Evolutionary conservation across 1,140 invertebrate genomes (phyloP).

Genomic region (Tetranychus urticae): DNA sequence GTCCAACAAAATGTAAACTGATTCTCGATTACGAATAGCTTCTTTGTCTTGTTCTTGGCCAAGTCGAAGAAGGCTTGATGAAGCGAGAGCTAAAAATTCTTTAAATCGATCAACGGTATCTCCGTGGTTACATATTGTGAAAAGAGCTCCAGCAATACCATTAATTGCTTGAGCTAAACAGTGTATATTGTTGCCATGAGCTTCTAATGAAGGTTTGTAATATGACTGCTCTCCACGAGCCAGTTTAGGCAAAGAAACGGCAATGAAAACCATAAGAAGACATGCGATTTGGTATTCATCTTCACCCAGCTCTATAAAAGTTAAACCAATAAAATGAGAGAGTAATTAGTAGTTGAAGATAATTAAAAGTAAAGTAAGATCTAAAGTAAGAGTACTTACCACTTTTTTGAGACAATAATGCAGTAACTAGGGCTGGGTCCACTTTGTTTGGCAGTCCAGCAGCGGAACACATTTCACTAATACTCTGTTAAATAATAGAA

Average conservation of each 20-base stretch:
- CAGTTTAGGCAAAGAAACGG: constrained; percentile 88
- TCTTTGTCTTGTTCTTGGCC: constrained; percentile 91
- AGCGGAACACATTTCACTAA: constrained; percentile 88
- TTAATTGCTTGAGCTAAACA: constrained; percentile 90
- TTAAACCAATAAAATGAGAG: not conserved
- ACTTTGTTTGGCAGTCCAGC: constrained; percentile 77
- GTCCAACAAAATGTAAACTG: constrained; percentile 80
- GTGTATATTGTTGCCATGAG: constrained; percentile 91
- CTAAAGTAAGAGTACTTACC: constrained; percentile 23
- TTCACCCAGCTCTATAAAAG: constrained; percentile 38
- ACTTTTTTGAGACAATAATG: constrained; percentile 55
- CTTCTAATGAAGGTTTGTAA: constrained; percentile 68
- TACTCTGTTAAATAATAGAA: constrained; percentile 29
- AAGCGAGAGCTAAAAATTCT: constrained; percentile 87
- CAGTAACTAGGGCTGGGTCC: constrained; percentile 72
- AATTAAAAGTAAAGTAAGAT: too few relatives aligned
- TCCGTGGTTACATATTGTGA: constrained; percentile 74
- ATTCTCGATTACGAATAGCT: constrained; percentile 72
- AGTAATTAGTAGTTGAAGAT: not conserved
- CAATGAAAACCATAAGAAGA: constrained; percentile 92
- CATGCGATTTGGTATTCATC: constrained; percentile 85
- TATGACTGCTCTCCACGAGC: constrained; percentile 67
- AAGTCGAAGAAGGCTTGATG: constrained; percentile 71
- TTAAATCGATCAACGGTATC: constrained; percentile 95
- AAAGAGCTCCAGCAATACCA: constrained; percentile 83